Percentiles rank a stretch among this genome's conserved stretches.
phyloP scores from a whole-genome alignment of 2,888 invertebrate species.

The Pristionchus fissidentatus region DNA sequence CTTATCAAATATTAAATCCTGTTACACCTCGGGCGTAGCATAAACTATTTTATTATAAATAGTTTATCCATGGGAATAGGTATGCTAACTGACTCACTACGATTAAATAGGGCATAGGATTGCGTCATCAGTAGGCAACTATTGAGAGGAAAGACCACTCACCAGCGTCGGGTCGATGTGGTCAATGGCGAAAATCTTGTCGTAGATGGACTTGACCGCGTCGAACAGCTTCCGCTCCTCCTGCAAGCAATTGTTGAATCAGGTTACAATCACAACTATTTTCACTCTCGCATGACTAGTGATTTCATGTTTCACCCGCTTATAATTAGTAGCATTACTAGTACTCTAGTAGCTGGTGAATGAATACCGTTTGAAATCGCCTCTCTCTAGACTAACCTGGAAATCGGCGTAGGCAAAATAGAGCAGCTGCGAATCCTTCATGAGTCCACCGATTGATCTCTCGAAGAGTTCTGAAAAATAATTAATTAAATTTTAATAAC shows the following conservation, averaged over 20 bases:
- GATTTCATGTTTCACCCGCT: no score
- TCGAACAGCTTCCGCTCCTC: constrained; percentile 93
- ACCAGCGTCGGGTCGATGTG: constrained; percentile 96
- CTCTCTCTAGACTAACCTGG: constrained; percentile 2
- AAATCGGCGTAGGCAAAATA: constrained; percentile 99
- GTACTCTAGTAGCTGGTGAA: neutral
- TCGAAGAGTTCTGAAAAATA: constrained; percentile 86
- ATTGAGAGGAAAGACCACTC: no score
- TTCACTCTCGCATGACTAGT: no score
- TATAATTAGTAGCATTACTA: neutral
- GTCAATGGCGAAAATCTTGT: constrained; percentile 88
- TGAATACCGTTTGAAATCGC: neutral
- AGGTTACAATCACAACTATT: neutral
- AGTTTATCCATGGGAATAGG: no score
- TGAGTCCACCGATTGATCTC: constrained; percentile 87
- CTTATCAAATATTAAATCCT: no score
- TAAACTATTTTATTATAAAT: neutral
- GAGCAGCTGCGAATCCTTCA: constrained; percentile 91
- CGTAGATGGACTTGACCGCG: constrained; percentile 95
- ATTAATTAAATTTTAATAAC: neutral
- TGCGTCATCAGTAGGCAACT: neutral
- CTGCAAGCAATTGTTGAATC: no score
- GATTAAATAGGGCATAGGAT: no score
- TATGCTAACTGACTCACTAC: no score
- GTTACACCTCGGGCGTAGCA: no score